Base-by-base conservation (phyloP, 2,888 invertebrate species). In the Bombylius major region DNA sequence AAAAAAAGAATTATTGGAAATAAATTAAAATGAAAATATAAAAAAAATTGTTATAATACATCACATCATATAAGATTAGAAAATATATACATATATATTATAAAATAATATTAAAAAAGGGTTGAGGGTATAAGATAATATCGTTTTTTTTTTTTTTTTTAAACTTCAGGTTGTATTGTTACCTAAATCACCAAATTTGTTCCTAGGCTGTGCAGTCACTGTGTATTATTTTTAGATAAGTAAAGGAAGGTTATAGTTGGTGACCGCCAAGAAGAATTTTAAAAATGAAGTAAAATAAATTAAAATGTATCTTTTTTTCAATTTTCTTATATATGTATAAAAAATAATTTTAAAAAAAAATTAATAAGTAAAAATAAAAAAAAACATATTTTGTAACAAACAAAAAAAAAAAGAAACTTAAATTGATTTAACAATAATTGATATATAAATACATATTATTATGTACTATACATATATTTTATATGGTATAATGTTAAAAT, bases 181-280 rank as follows among this genome's bases (percentile, higher is more conserved):
- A 82, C 82, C 82, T 82, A 82, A 79, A 75, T 82, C 82, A 79
- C 82, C 82, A 77, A 81, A 79, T 79, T 82, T 74, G 69, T 71
- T 82, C 82, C 82, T 80, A 77, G 82, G 80, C 77, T 81, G 82
- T 75, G 82, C 81, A 77, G 82, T 79, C 81, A 82, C 82, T 82
- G 71, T 70, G 32, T 53, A 48, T 51, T 55, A 53, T 51, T 51
- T 55, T 53, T 48, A 57, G 55, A 56, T 42, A 59, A 53, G 36
- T 52, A 45, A 47, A 36, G 48, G 34, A 42, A 9, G 6, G 36
- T 36, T 36, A 8, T 36, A 51, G 51, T 39, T 56, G 56, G 53
- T 53, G 53, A 56, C 56, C 56, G 56, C 56, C 53, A 56, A 56
- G 56, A 56, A 50, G 53, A 56, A 53, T 56, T 56, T 56, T 46